Percentiles rank a stretch among this genome's conserved stretches.
Conservation (phyloP, 2,113 vertebrate species). For the Heptranchias perlo region DNA sequence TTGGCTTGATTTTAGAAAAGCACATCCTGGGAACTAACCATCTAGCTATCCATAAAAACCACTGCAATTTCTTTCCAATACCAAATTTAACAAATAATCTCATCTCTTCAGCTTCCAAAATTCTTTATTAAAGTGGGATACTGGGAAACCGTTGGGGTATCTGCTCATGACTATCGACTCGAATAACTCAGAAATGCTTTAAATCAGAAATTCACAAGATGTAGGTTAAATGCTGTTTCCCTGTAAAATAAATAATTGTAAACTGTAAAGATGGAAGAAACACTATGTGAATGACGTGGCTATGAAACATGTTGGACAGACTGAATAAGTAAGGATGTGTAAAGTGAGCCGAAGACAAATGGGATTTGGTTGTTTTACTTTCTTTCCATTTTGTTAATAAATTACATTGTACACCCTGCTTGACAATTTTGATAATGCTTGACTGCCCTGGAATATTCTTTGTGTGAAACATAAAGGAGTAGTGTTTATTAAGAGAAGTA, state of each 20-base stretch:
- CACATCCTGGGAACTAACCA: too few species aligned
- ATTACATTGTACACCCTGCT: neutral
- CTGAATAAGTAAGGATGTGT: neutral
- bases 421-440: neutral
- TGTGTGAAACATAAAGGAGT: neutral
- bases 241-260: neutral
- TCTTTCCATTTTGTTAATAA: neutral
- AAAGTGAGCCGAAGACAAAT: neutral
- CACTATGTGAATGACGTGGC: neutral
- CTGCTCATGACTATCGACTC: neutral
- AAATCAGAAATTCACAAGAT: neutral
- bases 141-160: neutral
- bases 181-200: neutral
- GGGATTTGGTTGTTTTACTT: neutral
- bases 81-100: neutral
- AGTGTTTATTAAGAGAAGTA: neutral
- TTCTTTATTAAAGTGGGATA: neutral
- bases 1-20: too few species aligned
- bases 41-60: neutral
- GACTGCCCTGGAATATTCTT: neutral
- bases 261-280: neutral
- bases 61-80: neutral
- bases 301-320: neutral
- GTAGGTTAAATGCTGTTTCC: neutral
- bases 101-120: neutral